Evolutionary conservation across 2,113 vertebrate species (phyloP).

Genomic region (Poeciliopsis retropinna): DNA sequence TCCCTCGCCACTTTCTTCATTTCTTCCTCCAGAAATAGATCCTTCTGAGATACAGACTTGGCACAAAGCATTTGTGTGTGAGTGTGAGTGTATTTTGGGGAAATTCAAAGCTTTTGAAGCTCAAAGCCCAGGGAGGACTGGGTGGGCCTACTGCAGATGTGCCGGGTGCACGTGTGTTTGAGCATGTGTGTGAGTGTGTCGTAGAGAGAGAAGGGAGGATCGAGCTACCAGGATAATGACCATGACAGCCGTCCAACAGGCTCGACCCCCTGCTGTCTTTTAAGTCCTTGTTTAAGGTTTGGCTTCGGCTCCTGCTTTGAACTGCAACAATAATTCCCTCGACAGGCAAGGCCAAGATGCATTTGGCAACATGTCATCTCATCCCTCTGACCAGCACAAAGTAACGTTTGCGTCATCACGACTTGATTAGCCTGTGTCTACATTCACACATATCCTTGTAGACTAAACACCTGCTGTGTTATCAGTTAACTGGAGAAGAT

Average conservation of each 20-base stretch:
- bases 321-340: slow-evolving; percentile 66
- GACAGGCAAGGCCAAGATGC: slow-evolving; percentile 38
- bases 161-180: slow-evolving; percentile 34
- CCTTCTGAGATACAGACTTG: slow-evolving; percentile 49
- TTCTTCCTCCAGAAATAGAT: slow-evolving; percentile 49
- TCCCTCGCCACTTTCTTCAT: slow-evolving; percentile 42
- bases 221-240: slow-evolving; percentile 62
- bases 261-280: slow-evolving; percentile 57
- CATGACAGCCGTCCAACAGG: slow-evolving; percentile 55
- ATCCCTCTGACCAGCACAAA: slow-evolving; percentile 47
- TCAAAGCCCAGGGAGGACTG: slow-evolving; percentile 49
- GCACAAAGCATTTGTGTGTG: slow-evolving; percentile 40
- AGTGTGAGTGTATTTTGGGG: slow-evolving; percentile 32
- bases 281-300: slow-evolving; percentile 76
- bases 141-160: slow-evolving; percentile 67
- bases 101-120: slow-evolving; percentile 64
- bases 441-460: slow-evolving; percentile 21
- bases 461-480: slow-evolving; percentile 33
- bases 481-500: not conserved
- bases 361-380: slow-evolving; percentile 44
- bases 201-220: not conserved
- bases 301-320: slow-evolving; percentile 80
- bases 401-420: slow-evolving; percentile 29
- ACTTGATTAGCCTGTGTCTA: slow-evolving; percentile 37
- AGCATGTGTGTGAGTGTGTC: slow-evolving; percentile 51